Evolutionary conservation across 2,888 invertebrate species (phyloP).

Genomic region (Rhodophaea formosa): DNA sequence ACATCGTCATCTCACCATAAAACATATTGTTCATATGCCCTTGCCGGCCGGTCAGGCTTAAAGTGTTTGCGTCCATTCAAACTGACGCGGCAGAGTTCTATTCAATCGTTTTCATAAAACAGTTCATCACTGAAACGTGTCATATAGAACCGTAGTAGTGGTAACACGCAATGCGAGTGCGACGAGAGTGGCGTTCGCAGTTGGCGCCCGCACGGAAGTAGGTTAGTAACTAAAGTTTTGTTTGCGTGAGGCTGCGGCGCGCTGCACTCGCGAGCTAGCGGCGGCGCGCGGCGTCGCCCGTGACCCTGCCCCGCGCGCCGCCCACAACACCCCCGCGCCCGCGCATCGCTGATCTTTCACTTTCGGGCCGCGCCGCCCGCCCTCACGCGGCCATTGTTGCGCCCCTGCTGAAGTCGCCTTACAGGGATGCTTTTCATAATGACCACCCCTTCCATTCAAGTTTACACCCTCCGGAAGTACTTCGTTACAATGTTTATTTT

Average conservation of each 20-base stretch:
- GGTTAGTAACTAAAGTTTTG: slow-evolving; percentile 81
- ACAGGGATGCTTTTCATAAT: slow-evolving; percentile 33
- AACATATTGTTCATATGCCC: slow-evolving; percentile 73
- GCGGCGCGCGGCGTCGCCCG: slow-evolving; percentile 49
- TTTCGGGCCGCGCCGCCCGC: slow-evolving; percentile 62
- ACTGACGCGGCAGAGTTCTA: slow-evolving; percentile 41
- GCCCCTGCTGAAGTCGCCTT: slow-evolving; percentile 34
- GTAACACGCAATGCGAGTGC: slow-evolving; percentile 29
- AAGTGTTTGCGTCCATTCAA: slow-evolving; percentile 68
- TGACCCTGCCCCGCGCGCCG: slow-evolving; percentile 33
- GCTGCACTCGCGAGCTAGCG: slow-evolving; percentile 62
- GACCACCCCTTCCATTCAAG: slow-evolving; percentile 34
- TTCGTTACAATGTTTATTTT: background rate
- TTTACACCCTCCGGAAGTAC: slow-evolving; percentile 17
- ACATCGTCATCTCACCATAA: slow-evolving; percentile 75
- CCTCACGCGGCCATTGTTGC: slow-evolving; percentile 44
- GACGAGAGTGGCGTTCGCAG: slow-evolving; percentile 60
- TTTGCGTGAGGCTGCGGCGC: slow-evolving; percentile 80
- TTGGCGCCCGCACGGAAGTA: slow-evolving; percentile 81
- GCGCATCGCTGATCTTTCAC: slow-evolving; percentile 62
- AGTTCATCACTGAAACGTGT: slow-evolving; percentile 70
- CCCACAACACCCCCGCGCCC: slow-evolving; percentile 46
- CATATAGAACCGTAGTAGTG: slow-evolving; percentile 47
- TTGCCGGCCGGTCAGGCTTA: slow-evolving; percentile 57
- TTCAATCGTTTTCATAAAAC: slow-evolving; percentile 53